Percentiles rank a stretch among this genome's conserved stretches.
These are phyloP conservation scores for Hydropsyche tenuis DNA, from an alignment of 1,140 invertebrate genomes.

Conservation along the genomic window DNA sequence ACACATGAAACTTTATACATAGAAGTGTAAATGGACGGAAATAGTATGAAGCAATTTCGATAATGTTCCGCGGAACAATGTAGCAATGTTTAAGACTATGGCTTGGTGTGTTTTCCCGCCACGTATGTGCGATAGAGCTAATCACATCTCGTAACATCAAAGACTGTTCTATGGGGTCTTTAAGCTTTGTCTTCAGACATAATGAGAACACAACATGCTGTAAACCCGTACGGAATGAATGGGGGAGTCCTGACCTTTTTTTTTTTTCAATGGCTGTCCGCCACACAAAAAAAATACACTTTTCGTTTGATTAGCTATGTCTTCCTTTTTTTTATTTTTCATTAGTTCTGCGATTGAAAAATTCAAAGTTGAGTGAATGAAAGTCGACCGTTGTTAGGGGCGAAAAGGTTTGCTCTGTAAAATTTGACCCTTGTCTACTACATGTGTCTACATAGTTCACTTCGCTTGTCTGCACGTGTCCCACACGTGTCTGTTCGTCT, in stretches of 20 bases:
- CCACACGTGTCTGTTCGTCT: conserved; percentile 22
- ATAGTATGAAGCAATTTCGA: too few relatives aligned
- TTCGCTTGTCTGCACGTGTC: conserved; percentile 30
- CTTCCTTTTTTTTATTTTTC: too few relatives aligned
- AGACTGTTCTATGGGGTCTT: conserved; percentile 2
- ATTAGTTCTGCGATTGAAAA: too few relatives aligned
- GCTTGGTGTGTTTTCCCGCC: neutral
- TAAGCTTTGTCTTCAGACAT: conserved; percentile 19
- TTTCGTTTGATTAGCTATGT: too few relatives aligned
- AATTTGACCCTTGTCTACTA: conserved; percentile 30
- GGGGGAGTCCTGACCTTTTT: neutral
- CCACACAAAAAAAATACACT: too few relatives aligned
- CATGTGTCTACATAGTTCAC: conserved; percentile 28
- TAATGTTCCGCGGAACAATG: too few relatives aligned
- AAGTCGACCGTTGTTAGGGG: neutral
- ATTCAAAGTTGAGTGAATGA: too few relatives aligned
- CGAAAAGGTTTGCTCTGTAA: neutral
- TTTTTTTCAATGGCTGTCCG: neutral
- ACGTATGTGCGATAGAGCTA: neutral
- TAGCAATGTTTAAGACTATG: too few relatives aligned
- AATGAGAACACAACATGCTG: neutral
- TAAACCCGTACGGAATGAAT: too few relatives aligned
- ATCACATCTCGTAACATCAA: conserved; percentile 9
- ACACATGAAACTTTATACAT: too few relatives aligned
- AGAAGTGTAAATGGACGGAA: too few relatives aligned